These are phyloP conservation scores for Indri indri DNA, from an alignment of 2,113 vertebrate species.

Conservation along the genomic window DNA sequence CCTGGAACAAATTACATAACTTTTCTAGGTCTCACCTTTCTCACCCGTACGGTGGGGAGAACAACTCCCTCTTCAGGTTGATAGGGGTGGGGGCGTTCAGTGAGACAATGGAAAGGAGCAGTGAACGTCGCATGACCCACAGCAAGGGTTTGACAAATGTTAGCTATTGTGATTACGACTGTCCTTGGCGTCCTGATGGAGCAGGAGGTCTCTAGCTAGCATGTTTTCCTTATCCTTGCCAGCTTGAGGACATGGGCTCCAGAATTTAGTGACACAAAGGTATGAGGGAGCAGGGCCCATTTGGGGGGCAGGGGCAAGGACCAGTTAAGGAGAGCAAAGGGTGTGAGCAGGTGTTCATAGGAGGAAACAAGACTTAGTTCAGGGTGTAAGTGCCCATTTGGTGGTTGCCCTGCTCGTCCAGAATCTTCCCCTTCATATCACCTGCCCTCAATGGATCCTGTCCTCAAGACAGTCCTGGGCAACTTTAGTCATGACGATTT, in stretches of 20 bases:
- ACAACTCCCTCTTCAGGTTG: not conserved
- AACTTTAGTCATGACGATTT: not conserved
- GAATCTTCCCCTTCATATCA: not conserved
- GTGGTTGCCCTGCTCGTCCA: not conserved
- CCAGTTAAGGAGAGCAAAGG: not conserved
- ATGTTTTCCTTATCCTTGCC: not conserved
- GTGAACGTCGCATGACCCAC: not conserved
- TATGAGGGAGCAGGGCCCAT: not conserved
- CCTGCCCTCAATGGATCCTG: not conserved
- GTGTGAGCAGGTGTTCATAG: not conserved
- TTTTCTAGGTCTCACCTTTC: not conserved
- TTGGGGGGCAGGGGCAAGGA: not conserved
- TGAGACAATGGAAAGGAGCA: not conserved
- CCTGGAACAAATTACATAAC: fast-evolving
- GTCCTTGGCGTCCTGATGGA: not conserved
- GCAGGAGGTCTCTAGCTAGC: not conserved
- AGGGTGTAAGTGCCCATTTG: not conserved
- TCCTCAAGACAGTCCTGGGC: not conserved
- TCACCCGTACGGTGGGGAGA: not conserved
- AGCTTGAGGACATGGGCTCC: not conserved
- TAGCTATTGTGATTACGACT: not conserved
- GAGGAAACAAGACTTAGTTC: not conserved
- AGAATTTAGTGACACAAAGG: not conserved
- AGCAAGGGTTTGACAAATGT: not conserved
- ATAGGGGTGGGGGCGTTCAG: not conserved